Conservation (phyloP, 1,140 invertebrate species). For the Trichomalopsis sarcophagae region DNA sequence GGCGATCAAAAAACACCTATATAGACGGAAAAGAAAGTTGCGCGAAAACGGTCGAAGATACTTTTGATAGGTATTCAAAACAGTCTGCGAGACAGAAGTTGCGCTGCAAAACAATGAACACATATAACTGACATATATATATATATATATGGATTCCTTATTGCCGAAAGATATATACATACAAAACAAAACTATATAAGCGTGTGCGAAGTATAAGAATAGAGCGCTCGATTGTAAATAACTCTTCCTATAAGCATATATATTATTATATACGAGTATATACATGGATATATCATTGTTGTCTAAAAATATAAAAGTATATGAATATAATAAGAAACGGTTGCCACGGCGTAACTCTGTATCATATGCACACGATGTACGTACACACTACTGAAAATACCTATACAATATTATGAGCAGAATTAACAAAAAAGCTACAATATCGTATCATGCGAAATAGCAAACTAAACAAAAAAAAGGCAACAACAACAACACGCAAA, state of each 20-base stretch:
- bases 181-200: background rate
- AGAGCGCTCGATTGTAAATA: constrained; percentile 18
- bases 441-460: background rate
- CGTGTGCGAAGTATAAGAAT: background rate
- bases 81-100: background rate
- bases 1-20: background rate
- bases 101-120: background rate
- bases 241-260: constrained; percentile 20
- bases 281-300: constrained; percentile 24
- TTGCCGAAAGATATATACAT: background rate
- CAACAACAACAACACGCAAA: constrained; percentile 31
- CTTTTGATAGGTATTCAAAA: constrained; percentile 2
- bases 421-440: background rate
- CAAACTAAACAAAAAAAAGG: constrained; percentile 16
- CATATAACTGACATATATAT: background rate
- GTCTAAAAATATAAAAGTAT: background rate
- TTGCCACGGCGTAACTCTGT: constrained; percentile 19
- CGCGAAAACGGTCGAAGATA: background rate
- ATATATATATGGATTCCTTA: background rate
- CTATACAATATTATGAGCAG: background rate
- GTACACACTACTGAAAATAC: no score
- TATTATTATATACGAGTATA: constrained; percentile 25
- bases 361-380: background rate
- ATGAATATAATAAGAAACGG: background rate
- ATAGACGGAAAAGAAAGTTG: background rate